Evolutionary conservation across 2,113 vertebrate genomes (phyloP).

Genomic region (Corythornis vintsioides): DNA sequence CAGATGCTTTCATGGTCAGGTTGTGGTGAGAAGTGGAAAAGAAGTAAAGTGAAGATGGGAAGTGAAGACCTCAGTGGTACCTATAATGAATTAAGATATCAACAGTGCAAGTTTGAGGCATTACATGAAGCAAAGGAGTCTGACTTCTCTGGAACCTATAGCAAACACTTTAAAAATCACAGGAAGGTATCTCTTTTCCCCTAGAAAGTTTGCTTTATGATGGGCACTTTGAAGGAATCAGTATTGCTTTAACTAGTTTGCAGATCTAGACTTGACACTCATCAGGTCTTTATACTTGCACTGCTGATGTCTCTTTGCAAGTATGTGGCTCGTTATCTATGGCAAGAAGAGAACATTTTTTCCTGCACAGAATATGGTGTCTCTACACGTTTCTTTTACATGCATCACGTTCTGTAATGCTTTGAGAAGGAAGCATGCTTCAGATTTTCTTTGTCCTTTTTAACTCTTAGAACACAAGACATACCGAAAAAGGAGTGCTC

Average conservation of each 20-base stretch:
- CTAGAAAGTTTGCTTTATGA: neutral
- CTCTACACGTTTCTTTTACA: neutral
- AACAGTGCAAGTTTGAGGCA: neutral
- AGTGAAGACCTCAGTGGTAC: neutral
- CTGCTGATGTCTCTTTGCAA: neutral
- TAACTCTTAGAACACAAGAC: neutral
- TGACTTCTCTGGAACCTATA: neutral
- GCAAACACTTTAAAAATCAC: neutral
- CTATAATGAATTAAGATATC: neutral
- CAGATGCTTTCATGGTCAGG: neutral
- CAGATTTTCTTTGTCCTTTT: neutral
- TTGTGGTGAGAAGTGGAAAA: neutral
- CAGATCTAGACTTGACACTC: neutral
- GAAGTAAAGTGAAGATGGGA: neutral
- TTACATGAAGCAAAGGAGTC: neutral
- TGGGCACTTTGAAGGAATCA: neutral
- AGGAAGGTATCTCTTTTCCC: neutral
- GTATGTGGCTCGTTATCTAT: neutral
- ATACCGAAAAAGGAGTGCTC: neutral
- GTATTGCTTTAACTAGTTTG: neutral
- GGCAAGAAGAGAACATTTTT: neutral
- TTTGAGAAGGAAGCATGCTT: neutral
- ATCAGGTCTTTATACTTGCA: neutral
- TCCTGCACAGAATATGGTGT: neutral
- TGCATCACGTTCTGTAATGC: neutral